phyloP scores from a whole-genome alignment of 2,888 invertebrate genomes.

The Leistus spinibarbis region DNA sequence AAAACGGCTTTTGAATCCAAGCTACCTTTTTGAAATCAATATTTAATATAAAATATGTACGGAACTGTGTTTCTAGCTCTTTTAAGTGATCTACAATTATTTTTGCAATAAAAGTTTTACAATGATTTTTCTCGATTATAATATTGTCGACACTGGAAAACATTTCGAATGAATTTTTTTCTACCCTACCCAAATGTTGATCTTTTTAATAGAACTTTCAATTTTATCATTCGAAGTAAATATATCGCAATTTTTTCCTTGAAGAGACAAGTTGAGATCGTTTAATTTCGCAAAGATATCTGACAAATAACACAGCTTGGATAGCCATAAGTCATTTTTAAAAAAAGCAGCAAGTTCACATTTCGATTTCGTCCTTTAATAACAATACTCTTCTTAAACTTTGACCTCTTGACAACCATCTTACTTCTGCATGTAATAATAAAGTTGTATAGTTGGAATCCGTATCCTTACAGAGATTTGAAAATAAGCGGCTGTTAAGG shows the following conservation, averaged over 20 bases:
- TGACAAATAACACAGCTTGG: slow-evolving; percentile 36
- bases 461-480: slow-evolving; percentile 44
- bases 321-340: slow-evolving; percentile 32
- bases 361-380: slow-evolving; percentile 44
- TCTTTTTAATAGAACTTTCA: slow-evolving; percentile 40
- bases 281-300: slow-evolving; percentile 35
- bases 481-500: slow-evolving; percentile 46
- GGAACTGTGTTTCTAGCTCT: slow-evolving; percentile 41
- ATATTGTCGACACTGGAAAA: slow-evolving; percentile 43
- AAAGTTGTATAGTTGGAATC: slow-evolving; percentile 44
- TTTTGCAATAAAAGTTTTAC: slow-evolving; percentile 42
- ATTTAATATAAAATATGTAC: slow-evolving; percentile 41
- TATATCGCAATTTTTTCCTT: too few species aligned
- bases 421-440: slow-evolving; percentile 45
- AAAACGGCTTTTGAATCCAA: slow-evolving; percentile 42
- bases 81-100: slow-evolving; percentile 41
- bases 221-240: slow-evolving; percentile 41
- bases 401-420: slow-evolving; percentile 45
- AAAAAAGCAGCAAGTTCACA: slow-evolving; percentile 36
- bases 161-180: slow-evolving; percentile 43
- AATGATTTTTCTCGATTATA: slow-evolving; percentile 43
- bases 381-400: slow-evolving; percentile 42
- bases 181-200: slow-evolving; percentile 42
- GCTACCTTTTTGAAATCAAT: slow-evolving; percentile 40
- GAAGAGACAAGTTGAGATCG: slow-evolving; percentile 35